Evolutionary conservation across 35 echinoderm and acorn worm genomes (phyloP).

Genomic region (Chiridota heheva): DNA sequence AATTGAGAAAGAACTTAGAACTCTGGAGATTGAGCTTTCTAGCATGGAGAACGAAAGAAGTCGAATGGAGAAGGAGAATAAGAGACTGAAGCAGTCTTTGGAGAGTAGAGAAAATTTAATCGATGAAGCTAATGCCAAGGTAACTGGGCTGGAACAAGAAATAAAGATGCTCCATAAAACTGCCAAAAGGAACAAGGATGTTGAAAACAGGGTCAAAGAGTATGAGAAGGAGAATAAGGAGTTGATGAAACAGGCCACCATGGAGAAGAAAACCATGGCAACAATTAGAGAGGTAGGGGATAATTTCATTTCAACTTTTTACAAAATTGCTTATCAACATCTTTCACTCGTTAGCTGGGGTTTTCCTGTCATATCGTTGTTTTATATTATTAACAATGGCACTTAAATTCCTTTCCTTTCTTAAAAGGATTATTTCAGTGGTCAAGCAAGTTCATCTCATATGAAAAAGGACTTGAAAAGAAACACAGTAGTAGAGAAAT

Average conservation of each 20-base stretch:
- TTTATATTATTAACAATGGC: too few relatives aligned
- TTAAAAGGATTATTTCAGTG: too few relatives aligned
- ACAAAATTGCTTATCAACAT: too few relatives aligned
- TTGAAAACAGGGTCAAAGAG: slow-evolving; percentile 68
- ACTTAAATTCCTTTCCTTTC: too few relatives aligned
- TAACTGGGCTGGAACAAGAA: slow-evolving; percentile 69
- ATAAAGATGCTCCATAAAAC: slow-evolving; percentile 76
- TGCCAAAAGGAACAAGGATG: slow-evolving; percentile 65
- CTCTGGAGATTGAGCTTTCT: slow-evolving; percentile 60
- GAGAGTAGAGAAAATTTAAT: slow-evolving; percentile 68
- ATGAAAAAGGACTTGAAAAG: too few relatives aligned
- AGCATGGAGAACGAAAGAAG: slow-evolving; percentile 66
- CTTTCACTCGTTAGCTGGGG: too few relatives aligned
- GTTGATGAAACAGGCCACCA: slow-evolving; percentile 81
- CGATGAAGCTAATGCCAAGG: slow-evolving; percentile 81
- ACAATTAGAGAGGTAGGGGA: slow-evolving; percentile 80
- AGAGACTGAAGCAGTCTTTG: slow-evolving; percentile 73
- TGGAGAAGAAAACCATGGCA: slow-evolving; percentile 93
- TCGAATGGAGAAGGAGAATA: slow-evolving; percentile 82
- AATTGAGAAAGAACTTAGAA: slow-evolving; percentile 74
- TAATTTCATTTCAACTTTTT: not conserved
- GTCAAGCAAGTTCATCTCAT: too few relatives aligned
- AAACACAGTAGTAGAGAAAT: too few relatives aligned
- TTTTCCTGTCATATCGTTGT: too few relatives aligned
- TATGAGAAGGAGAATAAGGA: slow-evolving; percentile 94